Percentiles rank a stretch among this genome's conserved stretches.
Evolutionary conservation across 2,113 vertebrate species (phyloP).

Genomic region (Ptilorrhoa leucosticta): DNA sequence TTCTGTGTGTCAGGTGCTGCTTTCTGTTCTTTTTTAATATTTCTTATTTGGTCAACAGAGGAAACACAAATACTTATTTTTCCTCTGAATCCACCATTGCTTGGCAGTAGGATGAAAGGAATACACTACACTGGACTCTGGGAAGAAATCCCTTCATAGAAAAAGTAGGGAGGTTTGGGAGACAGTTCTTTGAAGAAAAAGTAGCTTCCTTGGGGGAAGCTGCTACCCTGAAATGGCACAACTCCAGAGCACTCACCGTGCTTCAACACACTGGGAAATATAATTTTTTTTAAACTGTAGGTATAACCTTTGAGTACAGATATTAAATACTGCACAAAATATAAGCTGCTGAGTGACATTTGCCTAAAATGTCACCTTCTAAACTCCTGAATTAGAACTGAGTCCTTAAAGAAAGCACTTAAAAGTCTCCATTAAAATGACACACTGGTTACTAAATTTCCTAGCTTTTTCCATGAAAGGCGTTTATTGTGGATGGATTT

Average conservation of each 20-base stretch:
- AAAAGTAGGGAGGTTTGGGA: not conserved
- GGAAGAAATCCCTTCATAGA: not conserved
- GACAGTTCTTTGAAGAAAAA: not conserved
- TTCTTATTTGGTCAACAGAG: not conserved
- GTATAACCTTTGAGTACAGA: not conserved
- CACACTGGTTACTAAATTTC: not conserved
- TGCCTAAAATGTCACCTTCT: not conserved
- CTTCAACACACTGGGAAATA: not conserved
- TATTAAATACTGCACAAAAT: not conserved
- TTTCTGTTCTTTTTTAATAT: not conserved
- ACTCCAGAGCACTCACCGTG: not conserved
- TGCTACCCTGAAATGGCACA: not conserved
- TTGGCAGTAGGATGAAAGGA: not conserved
- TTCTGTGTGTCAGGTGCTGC: not conserved
- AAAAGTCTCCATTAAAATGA: not conserved
- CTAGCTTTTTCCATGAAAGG: not conserved
- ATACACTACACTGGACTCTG: not conserved
- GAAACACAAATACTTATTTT: not conserved
- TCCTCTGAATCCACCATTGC: not conserved
- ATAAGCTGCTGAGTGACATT: not conserved
- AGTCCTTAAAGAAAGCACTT: not conserved
- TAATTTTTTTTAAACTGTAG: not conserved
- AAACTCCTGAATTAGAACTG: not conserved
- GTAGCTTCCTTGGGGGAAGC: not conserved
- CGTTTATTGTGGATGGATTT: not conserved